Conservation (phyloP, 2,113 vertebrate species). For the Clinocottus analis region DNA sequence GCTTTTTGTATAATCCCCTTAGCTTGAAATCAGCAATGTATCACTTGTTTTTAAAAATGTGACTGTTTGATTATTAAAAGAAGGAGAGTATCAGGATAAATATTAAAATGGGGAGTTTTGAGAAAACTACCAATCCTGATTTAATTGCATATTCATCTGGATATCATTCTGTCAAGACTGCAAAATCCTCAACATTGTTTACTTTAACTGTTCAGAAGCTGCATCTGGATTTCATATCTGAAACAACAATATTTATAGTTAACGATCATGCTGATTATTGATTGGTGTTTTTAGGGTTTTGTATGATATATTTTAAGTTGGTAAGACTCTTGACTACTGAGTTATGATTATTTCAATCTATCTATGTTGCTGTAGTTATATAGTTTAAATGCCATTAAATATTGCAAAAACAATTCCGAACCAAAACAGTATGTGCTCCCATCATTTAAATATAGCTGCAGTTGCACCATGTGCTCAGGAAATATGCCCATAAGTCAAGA, state of each 20-base stretch:
- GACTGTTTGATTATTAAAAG: slow-evolving; percentile 58
- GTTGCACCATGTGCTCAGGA: background rate
- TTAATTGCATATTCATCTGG: slow-evolving; percentile 32
- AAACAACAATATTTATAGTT: background rate
- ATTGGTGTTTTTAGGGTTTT: slow-evolving; percentile 10
- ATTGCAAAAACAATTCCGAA: background rate
- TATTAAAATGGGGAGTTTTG: slow-evolving; percentile 49
- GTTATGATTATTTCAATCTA: background rate
- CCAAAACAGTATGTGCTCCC: background rate
- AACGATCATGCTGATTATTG: background rate
- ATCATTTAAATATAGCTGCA: slow-evolving; percentile 6
- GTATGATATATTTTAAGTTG: background rate
- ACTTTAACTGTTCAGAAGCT: slow-evolving; percentile 16
- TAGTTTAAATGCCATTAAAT: background rate
- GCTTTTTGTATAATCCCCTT: slow-evolving; percentile 67
- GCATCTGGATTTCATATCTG: slow-evolving; percentile 1
- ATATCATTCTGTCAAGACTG: slow-evolving; percentile 23
- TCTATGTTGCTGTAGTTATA: background rate
- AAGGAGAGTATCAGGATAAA: slow-evolving; percentile 41
- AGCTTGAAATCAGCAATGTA: slow-evolving; percentile 63
- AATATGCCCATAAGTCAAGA: background rate
- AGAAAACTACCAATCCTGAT: slow-evolving; percentile 33
- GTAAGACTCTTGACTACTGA: background rate
- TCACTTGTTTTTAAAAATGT: slow-evolving; percentile 62
- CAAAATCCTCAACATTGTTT: slow-evolving; percentile 2